A percentile compares a stretch with the other conserved stretches of the same genome.
Evolutionary conservation across 1,140 invertebrate genomes (phyloP).

Genomic region (Diachasmimorpha longicaudata): DNA sequence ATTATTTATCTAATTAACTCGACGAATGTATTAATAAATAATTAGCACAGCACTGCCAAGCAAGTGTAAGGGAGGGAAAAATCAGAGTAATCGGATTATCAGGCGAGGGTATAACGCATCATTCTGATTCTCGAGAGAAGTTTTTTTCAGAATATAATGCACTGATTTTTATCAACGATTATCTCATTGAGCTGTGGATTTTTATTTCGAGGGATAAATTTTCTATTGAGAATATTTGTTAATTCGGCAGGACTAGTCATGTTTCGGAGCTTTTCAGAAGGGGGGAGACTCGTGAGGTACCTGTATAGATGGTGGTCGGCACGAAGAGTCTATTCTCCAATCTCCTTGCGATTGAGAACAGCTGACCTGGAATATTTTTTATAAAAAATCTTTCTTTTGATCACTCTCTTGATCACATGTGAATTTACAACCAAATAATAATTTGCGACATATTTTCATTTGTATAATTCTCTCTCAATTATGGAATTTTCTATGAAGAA

Average conservation of each 20-base stretch:
- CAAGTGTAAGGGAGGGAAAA: slow-evolving; percentile 30
- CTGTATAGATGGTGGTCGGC: slow-evolving; percentile 20
- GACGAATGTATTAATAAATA: slow-evolving; percentile 26
- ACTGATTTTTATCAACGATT: too few species aligned
- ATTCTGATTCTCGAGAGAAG: background rate
- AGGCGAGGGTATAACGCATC: background rate
- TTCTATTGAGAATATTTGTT: background rate
- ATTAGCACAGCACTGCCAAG: slow-evolving; percentile 46
- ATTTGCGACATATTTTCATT: too few species aligned
- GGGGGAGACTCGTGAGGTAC: slow-evolving; percentile 22
- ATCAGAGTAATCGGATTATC: background rate
- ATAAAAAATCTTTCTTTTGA: slow-evolving; percentile 14
- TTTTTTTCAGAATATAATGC: background rate
- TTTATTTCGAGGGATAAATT: background rate
- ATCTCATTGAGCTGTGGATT: too few species aligned
- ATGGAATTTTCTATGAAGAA: too few species aligned
- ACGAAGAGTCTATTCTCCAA: slow-evolving; percentile 26
- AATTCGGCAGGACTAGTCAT: slow-evolving; percentile 2
- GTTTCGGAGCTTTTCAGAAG: background rate
- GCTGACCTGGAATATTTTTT: slow-evolving; percentile 66
- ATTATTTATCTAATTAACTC: slow-evolving; percentile 14
- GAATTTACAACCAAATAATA: too few species aligned
- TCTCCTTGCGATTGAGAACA: slow-evolving; percentile 62
- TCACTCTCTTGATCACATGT: background rate
- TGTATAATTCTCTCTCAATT: background rate